Conservation (phyloP, 2,113 vertebrate species). For the Caranx ignobilis region DNA sequence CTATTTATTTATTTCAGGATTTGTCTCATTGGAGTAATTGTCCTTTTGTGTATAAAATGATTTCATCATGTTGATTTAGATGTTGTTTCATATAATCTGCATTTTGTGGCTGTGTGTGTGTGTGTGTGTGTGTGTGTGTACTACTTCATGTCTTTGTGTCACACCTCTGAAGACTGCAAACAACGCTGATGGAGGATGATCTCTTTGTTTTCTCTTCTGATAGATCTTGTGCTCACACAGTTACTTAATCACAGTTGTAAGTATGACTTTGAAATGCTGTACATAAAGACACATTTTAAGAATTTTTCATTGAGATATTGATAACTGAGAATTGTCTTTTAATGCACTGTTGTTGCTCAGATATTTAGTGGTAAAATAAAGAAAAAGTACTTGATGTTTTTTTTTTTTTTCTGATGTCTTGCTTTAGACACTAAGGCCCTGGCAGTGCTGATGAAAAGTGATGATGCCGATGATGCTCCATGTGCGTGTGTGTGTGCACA, state of each 20-base stretch:
- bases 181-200: slow-evolving; percentile 29
- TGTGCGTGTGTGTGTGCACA: slow-evolving; percentile 69
- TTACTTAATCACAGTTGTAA: slow-evolving; percentile 57
- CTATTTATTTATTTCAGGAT: too few relatives aligned
- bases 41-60: too few relatives aligned
- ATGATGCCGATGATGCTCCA: slow-evolving; percentile 82
- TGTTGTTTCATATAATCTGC: slow-evolving; percentile 48
- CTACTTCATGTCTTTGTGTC: slow-evolving; percentile 77
- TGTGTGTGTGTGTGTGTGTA: slow-evolving; percentile 42
- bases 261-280: slow-evolving; percentile 86
- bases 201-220: slow-evolving; percentile 42
- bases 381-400: slow-evolving; percentile 93
- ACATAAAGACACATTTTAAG: slow-evolving; percentile 89
- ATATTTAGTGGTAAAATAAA: slow-evolving; percentile 91
- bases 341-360: slow-evolving; percentile 93
- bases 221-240: slow-evolving; percentile 52
- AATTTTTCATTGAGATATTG: slow-evolving; percentile 86
- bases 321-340: slow-evolving; percentile 86
- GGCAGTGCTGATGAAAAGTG: slow-evolving; percentile 82
- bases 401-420: slow-evolving; percentile 81
- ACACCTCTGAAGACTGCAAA: slow-evolving; percentile 52
- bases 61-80: too few relatives aligned
- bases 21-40: too few relatives aligned
- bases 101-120: slow-evolving; percentile 82
- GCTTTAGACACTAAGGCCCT: slow-evolving; percentile 93